phyloP scores from a whole-genome alignment of 2,113 vertebrate species.

The Marmota flaviventris region DNA sequence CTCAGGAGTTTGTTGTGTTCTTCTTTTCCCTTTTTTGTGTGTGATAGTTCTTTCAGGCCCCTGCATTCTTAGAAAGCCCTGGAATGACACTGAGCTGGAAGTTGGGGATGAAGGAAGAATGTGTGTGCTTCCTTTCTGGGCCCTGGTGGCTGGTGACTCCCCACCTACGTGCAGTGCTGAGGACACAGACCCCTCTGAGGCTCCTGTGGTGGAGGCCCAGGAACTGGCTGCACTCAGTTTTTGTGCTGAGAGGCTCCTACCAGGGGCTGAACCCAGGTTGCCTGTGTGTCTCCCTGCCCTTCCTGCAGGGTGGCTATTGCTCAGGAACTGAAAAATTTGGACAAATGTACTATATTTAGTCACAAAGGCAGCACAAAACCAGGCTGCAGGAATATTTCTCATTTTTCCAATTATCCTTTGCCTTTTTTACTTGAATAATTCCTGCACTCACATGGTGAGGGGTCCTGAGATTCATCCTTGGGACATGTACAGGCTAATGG shows the following conservation, averaged over 20 bases:
- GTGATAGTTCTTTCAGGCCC: neutral
- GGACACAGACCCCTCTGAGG: neutral
- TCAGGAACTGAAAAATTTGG: neutral
- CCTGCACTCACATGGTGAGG: neutral
- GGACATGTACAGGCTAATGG: neutral
- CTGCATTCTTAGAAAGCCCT: neutral
- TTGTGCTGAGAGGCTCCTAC: neutral
- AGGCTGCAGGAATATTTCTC: neutral
- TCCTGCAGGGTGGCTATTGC: neutral
- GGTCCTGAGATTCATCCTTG: neutral
- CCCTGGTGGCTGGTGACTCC: no score
- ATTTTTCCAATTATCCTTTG: neutral
- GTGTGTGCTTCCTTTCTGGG: fast-evolving
- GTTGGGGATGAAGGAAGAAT: neutral
- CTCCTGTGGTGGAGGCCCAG: neutral
- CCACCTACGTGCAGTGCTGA: fast-evolving
- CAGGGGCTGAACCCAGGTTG: fast-evolving
- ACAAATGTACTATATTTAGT: neutral
- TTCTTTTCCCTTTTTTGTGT: neutral
- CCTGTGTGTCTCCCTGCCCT: no score
- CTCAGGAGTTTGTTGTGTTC: constrained; percentile 61
- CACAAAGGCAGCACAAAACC: neutral
- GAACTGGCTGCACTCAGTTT: fast-evolving
- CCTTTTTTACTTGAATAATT: neutral
- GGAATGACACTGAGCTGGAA: neutral